Evolutionary conservation across 2,888 invertebrate species (phyloP), one percentile per base, ranked within the genome.

Genomic region (Biston stratarius): DNA sequence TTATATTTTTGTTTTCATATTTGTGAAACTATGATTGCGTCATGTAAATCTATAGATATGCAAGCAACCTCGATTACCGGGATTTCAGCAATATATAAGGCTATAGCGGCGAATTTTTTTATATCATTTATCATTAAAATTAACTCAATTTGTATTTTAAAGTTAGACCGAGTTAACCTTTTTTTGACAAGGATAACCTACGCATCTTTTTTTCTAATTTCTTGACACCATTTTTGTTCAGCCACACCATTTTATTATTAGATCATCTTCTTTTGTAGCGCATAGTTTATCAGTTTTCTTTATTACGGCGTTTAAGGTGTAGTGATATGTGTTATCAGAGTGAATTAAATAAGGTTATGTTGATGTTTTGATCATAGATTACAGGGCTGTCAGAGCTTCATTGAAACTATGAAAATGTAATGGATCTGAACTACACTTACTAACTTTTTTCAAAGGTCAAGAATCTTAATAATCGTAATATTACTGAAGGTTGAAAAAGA

Each of bases 221-320:
- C 78, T 84, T 83, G 94, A 88, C 93, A 92, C 93, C 92, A 94
- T 93, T 92, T 93, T 94, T 87, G 88, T 87, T 89, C 83, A 77
- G 77, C 73, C 81, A 87, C 86, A 85, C 79, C 78, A 77, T 83
- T 79, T 83, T 78, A 81, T 61, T 78, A 79, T 76, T 85, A 82
- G 75, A 78, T 77, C 75, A 56, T 53, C n/a, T 51, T 62, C 69
- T 58, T 61, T 65, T 60, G 61, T 64, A 56, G 52, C 51, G 42
- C 24, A 58, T 59, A 60, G 42, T 63, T 49, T 55, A 60, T 36
- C 24, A 61, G 56, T 58, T 65, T 68, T 63, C 36, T 38, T 45
- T 48, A 38, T 14, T 45, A n/a, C 11, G 12, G n/a, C 9, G 38
- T 62, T 36, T 44, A 36, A 49, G 24, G 56, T 42, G 52, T 56